These are phyloP conservation scores for Chymomyza fuscimana DNA, from an alignment of 2,888 invertebrate genomes.

Conservation along the genomic window DNA sequence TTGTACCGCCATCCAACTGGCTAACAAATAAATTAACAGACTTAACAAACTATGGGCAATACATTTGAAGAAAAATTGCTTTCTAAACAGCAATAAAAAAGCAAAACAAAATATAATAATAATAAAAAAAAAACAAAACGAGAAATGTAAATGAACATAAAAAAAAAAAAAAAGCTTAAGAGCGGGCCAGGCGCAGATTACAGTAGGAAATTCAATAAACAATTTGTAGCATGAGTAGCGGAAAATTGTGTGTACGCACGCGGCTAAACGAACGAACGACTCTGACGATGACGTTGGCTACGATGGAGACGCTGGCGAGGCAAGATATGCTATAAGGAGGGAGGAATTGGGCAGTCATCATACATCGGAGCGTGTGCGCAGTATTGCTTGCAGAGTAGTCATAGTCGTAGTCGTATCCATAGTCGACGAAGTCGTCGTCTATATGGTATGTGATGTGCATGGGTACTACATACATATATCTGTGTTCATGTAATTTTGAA, in stretches of 20 bases:
- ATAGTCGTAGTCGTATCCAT: neutral
- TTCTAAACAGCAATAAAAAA: conserved; percentile 70
- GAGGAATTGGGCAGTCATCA: neutral
- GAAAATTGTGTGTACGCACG: conserved; percentile 71
- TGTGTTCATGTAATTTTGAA: conserved; percentile 51
- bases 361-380: conserved; percentile 7
- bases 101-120: conserved; percentile 66
- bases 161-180: conserved; percentile 23
- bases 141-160: conserved; percentile 71
- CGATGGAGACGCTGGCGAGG: conserved; percentile 15
- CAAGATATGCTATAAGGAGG: neutral
- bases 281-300: conserved; percentile 23
- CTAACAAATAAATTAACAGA: neutral
- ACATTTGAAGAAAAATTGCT: conserved; percentile 57
- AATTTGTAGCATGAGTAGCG: conserved; percentile 72
- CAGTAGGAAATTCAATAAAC: conserved; percentile 66
- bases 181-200: conserved; percentile 1
- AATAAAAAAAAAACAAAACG: conserved; percentile 64
- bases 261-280: conserved; percentile 60
- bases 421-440: conserved; percentile 8
- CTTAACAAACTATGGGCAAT: neutral
- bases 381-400: neutral
- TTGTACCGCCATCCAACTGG: neutral
- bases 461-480: neutral
- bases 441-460: neutral